These are phyloP conservation scores for Zhengitettix transpicula DNA, from an alignment of 2,888 invertebrate genomes.

Conservation along the genomic window DNA sequence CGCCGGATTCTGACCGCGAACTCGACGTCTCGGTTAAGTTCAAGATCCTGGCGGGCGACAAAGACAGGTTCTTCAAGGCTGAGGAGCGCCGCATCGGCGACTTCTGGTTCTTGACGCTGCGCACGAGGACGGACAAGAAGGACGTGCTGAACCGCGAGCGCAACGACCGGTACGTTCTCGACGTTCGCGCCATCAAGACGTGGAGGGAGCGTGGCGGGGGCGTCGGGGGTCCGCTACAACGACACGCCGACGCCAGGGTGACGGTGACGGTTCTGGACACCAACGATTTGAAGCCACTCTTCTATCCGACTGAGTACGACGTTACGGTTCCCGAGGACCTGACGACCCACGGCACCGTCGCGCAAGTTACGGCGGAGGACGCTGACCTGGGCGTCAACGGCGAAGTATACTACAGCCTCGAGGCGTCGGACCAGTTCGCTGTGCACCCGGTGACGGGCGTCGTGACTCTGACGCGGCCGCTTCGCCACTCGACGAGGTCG, in stretches of 20 bases:
- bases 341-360: slow-evolving; percentile 63
- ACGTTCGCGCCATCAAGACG: slow-evolving; percentile 45
- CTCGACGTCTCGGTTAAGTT: slow-evolving; percentile 50
- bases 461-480: slow-evolving; percentile 62
- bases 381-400: slow-evolving; percentile 92
- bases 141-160: slow-evolving; percentile 88
- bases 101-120: slow-evolving; percentile 80
- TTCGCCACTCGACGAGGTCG: slow-evolving; percentile 52
- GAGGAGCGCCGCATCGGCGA: slow-evolving; percentile 81
- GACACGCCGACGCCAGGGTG: slow-evolving; percentile 45
- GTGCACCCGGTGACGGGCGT: slow-evolving; percentile 87
- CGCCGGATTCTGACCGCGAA: slow-evolving; percentile 20
- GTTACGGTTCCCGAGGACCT: slow-evolving; percentile 77
- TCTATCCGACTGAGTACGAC: slow-evolving; percentile 78
- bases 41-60: slow-evolving; percentile 75
- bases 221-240: background rate
- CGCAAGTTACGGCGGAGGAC: slow-evolving; percentile 76
- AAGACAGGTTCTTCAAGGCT: slow-evolving; percentile 81
- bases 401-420: slow-evolving; percentile 88
- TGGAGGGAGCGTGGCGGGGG: slow-evolving; percentile 29
- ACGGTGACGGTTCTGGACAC: slow-evolving; percentile 61
- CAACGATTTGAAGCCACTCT: slow-evolving; percentile 86
- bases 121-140: slow-evolving; percentile 72
- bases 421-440: slow-evolving; percentile 69
- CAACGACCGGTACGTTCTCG: slow-evolving; percentile 63